Evolutionary conservation across 2,113 vertebrate species (phyloP), one percentile per base, ranked within the genome.

Genomic region (Cnemophilus loriae): DNA sequence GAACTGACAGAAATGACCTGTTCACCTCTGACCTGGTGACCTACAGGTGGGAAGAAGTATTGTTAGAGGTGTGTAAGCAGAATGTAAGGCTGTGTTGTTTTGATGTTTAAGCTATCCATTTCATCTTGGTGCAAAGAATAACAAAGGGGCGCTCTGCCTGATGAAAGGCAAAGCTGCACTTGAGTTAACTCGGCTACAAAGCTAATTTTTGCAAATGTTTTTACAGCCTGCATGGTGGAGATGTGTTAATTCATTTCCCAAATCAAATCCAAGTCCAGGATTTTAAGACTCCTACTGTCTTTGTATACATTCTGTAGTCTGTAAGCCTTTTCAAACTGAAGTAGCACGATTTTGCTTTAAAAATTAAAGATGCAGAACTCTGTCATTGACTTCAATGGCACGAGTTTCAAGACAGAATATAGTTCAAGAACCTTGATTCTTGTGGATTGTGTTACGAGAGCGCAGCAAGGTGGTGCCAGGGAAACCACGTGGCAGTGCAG

Each of bases 21-120:
- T 96, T 95, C 89, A 97, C 97, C 96, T 95, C 96, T 98, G 98
- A 99, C 98, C 98, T 97, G 88, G 91, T 98, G 98, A 98, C 98
- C 98, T 98, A 92, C 99, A 99, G 99, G 99, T 99, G 99, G 98
- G 98, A 96, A 97, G 97, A 90, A 93, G 97, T 92, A 98, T 99
- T 99, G 98, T 99, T 97, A 97, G 94, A 83, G 96, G 97, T 97
- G 97, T 97, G 97, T 98, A 97, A 95, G 97, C 98, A 98, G 97
- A 98, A 97, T 96, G 90, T 84, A 95, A 91, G 41, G 95, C 98
- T 97, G 96, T 98, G 97, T 97, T 98, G 97, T 97, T 97, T 96
- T 97, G 98, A 98, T 97, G 90, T 97, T 98, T 97, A 97, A 98
- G 97, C 96, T 98, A 98, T 98, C 97, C 95, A 96, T 98, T 98